These are phyloP conservation scores for Macrosteles quadrilineatus DNA, from an alignment of 1,140 invertebrate species.

Conservation along the genomic window DNA sequence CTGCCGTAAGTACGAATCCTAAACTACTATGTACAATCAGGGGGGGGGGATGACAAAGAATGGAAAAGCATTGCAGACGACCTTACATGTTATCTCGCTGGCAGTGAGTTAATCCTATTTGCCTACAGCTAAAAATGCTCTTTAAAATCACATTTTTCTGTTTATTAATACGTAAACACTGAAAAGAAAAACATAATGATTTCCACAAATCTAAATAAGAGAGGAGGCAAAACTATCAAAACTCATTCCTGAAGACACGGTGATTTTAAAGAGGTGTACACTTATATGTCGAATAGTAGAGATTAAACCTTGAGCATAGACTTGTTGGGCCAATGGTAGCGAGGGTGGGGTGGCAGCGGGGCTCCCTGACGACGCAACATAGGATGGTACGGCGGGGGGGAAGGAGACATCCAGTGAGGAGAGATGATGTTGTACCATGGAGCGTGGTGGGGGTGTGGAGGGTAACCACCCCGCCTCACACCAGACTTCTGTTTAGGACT, in stretches of 20 bases:
- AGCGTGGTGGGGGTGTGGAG: conserved; percentile 7
- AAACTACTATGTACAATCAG: background rate
- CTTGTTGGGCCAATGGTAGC: conserved; percentile 29
- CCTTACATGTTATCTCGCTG: background rate
- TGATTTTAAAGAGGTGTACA: conserved; percentile 4
- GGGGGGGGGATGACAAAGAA: background rate
- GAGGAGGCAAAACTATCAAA: too few species aligned
- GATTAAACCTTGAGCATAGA: conserved; percentile 33
- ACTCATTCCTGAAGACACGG: background rate
- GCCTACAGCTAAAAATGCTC: conserved; percentile 16
- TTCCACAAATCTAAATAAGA: too few species aligned
- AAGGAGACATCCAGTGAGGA: conserved; percentile 38
- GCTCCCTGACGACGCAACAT: conserved; percentile 19
- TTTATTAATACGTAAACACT: too few species aligned
- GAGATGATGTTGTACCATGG: conserved; percentile 41
- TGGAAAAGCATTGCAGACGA: background rate
- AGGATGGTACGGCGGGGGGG: conserved; percentile 39
- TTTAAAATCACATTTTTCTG: conserved; percentile 5
- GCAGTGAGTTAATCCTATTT: conserved; percentile 23
- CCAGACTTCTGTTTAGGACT: conserved; percentile 26
- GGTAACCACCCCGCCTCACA: conserved; percentile 19
- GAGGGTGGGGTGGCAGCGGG: conserved; percentile 15
- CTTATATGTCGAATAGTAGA: conserved; percentile 21
- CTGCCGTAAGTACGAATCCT: background rate
- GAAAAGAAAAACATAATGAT: too few species aligned